Evolutionary conservation across 92 coral and sea anemone genomes (phyloP), one percentile per base, ranked within the genome.

Genomic region (Palythoa grandis): DNA sequence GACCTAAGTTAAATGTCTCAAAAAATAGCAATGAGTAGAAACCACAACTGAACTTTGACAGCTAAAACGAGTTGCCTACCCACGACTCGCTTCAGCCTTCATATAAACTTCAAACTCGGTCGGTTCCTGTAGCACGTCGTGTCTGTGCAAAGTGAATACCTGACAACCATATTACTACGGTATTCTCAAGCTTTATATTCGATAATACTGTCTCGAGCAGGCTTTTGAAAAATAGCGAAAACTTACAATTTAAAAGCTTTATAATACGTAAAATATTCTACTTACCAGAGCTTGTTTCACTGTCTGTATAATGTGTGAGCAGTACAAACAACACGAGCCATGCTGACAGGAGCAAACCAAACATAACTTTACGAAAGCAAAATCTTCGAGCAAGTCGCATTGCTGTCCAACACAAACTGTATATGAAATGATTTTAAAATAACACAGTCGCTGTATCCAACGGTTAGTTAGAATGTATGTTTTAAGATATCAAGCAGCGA

Each of bases 401-500:
- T 9, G 85, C 85, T 70, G 22, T 25, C 9, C 38, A 50, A 19
- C 74, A 66, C 23, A 43, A 43, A 63, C 70, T 38, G 54, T 79
- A 11, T 61, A 48, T 43, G 84, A 79, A 80, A 66, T 47, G n/a
- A 63, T 80, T 60, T 52, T 52, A 52, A 76, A 79, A 79, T 65
- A 79, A 20, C 20, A 17, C 2, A 63, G 82, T 35, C 10, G 58
- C 14, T 50, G 85, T 80, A 67, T 66, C 85, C 85, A 47, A 66
- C 85, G 12, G 85, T 47, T 80, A 40, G 35, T 66, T 43, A 80
- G 75, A 80, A 80, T 80, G 74, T 76, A 5, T 80, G 85, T 80
- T 79, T 80, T 67, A 16, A 67, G 74, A 63, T 80, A 66, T 80
- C 85, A 80, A 80, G 74, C 85, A 66, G 85, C 14, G 85, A 80